Base-by-base conservation (phyloP, 2,797 vertebrate genomes). In the Enteromius radiatus region DNA sequence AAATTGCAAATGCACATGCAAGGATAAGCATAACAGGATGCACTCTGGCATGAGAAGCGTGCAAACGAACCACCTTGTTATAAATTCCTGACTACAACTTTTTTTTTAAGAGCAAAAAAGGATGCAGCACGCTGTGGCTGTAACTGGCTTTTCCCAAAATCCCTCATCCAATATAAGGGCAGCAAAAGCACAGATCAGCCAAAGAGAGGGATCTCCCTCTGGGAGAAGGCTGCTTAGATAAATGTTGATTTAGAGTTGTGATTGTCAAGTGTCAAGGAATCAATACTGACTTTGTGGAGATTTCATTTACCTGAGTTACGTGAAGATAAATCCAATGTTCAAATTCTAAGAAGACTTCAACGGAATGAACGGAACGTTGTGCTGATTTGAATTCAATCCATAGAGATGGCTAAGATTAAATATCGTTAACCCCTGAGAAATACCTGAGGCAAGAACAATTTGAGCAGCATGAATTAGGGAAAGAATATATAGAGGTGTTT, bases 111-210 rank as follows among this genome's bases (percentile, higher is more conserved):
- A 47, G 52, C 15, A 28, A 52, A 63, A 81, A 65, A 52, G 70
- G 45, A 75, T 36, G 15, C 0, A 0, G 23, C 33, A 71, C 41
- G 23, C 45, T 52, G 33, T 45, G 21, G 81, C 64, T 43, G 33
- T 76, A 67, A 73, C 47, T 33, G 41, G 3, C 23, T 64, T 85
- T 36, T 70, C 69, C 73, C 59, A 71, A 84, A 84, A 84, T 77
- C 54, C 54, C 64, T 82, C n/a, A 69, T 82, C 70, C 43, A 61
- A 41, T 69, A 65, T 74, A 31, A 84, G 38, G 41, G 38, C 31
- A 7, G 15, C 28, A 31, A 47, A 41, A 56, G 21, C 28, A 67
- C 17, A 65, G 28, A 54, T 45, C 33, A 61, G 19, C 2, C 21
- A 17, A 12, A 73, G 21, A 82, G 28, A 8, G 52, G 23, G 52